These are phyloP conservation scores for Romanogobio albipinnatus DNA, from an alignment of 2,113 vertebrate genomes.

Conservation along the genomic window DNA sequence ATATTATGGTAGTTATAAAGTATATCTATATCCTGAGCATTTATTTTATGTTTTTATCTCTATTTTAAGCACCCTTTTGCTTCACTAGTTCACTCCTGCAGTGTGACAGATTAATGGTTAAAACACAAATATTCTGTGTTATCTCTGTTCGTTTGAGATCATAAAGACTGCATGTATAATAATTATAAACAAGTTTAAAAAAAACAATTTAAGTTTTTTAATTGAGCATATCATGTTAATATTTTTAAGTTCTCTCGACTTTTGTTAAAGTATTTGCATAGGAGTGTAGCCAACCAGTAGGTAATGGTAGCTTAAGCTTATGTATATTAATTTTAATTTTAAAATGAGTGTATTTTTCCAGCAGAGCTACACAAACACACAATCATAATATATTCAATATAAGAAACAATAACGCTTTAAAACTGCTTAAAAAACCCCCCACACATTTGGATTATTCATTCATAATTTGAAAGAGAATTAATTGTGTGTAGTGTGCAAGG, in stretches of 20 bases:
- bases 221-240: too few relatives aligned
- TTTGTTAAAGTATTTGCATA: too few relatives aligned
- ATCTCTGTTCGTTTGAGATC: not conserved
- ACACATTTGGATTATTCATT: not conserved
- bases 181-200: too few relatives aligned
- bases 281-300: not conserved
- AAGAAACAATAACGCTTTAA: not conserved
- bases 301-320: not conserved
- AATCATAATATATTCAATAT: not conserved
- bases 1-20: too few relatives aligned
- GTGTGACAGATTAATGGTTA: not conserved
- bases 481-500: not conserved
- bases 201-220: too few relatives aligned
- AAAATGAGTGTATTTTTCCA: not conserved
- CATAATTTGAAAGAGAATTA: not conserved
- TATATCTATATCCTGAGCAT: too few relatives aligned
- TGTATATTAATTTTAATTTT: not conserved
- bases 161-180: not conserved
- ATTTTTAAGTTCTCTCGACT: too few relatives aligned
- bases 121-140: not conserved
- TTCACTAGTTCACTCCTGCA: not conserved
- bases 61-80: not conserved
- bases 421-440: too few relatives aligned
- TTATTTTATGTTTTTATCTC: too few relatives aligned
- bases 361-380: not conserved